phyloP scores from a whole-genome alignment of 2,113 vertebrate species.

The Lates calcarifer region DNA sequence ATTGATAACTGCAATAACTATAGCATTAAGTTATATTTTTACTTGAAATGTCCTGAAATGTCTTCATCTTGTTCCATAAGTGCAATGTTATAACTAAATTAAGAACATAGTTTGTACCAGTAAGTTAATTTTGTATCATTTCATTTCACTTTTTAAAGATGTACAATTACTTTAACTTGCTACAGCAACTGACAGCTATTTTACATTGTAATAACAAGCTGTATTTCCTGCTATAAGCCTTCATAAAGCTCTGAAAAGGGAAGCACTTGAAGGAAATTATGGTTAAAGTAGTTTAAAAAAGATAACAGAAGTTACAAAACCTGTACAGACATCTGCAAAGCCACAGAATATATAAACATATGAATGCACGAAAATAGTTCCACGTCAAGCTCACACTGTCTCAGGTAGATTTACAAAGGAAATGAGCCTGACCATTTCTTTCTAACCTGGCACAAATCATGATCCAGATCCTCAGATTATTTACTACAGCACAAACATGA shows the following conservation, averaged over 20 bases:
- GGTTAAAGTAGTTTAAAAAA: background rate
- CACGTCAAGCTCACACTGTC: background rate
- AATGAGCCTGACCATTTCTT: background rate
- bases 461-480: conserved; percentile 8
- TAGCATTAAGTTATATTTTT: background rate
- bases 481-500: background rate
- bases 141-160: background rate
- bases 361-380: background rate
- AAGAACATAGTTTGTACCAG: background rate
- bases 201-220: background rate
- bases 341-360: background rate
- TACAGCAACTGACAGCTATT: background rate
- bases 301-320: background rate
- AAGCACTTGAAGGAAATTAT: background rate
- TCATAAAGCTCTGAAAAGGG: background rate
- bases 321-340: background rate
- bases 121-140: background rate
- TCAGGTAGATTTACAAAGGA: conserved; percentile 7
- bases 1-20: background rate
- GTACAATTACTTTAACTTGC: background rate
- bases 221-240: background rate
- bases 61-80: background rate
- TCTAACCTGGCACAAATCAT: background rate
- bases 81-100: background rate
- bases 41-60: background rate